Evolutionary conservation across 2,888 invertebrate genomes (phyloP).

Genomic region (Emmelina monodactyla): DNA sequence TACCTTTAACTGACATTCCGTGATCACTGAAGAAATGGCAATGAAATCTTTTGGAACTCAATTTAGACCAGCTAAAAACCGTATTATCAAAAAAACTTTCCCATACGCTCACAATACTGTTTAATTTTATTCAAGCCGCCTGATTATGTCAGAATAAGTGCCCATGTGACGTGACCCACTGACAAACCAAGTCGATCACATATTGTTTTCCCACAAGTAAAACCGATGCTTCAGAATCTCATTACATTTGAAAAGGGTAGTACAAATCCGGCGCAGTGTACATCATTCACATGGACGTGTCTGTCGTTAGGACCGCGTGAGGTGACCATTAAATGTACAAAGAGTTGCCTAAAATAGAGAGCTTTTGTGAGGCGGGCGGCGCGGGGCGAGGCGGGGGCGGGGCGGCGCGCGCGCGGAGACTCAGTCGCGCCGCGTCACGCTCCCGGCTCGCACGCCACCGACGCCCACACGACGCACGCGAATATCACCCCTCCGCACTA

Average conservation of each 20-base stretch:
- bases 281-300: slow-evolving; percentile 60
- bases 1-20: no score
- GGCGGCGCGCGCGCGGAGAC: slow-evolving; percentile 60
- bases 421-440: slow-evolving; percentile 60
- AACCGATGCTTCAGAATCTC: slow-evolving; percentile 58
- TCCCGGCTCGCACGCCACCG: slow-evolving; percentile 52
- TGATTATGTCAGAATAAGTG: slow-evolving; percentile 14
- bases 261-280: slow-evolving; percentile 58
- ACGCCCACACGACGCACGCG: slow-evolving; percentile 44
- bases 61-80: no score
- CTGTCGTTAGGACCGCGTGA: slow-evolving; percentile 65
- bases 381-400: slow-evolving; percentile 41
- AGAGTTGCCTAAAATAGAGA: slow-evolving; percentile 67
- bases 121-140: slow-evolving; percentile 3
- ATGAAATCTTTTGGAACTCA: no score
- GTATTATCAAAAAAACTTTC: slow-evolving; percentile 8
- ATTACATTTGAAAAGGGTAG: slow-evolving; percentile 59
- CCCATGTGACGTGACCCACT: slow-evolving; percentile 40
- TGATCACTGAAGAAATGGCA: no score
- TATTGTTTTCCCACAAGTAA: slow-evolving; percentile 58
- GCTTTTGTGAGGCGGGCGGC: slow-evolving; percentile 62
- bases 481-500: slow-evolving; percentile 37
- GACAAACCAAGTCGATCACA: slow-evolving; percentile 40
- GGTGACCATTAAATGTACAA: slow-evolving; percentile 66
- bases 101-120: slow-evolving; percentile 2